These are phyloP conservation scores for Tetragnatha montana DNA, from an alignment of 2,888 invertebrate species.

Conservation along the genomic window DNA sequence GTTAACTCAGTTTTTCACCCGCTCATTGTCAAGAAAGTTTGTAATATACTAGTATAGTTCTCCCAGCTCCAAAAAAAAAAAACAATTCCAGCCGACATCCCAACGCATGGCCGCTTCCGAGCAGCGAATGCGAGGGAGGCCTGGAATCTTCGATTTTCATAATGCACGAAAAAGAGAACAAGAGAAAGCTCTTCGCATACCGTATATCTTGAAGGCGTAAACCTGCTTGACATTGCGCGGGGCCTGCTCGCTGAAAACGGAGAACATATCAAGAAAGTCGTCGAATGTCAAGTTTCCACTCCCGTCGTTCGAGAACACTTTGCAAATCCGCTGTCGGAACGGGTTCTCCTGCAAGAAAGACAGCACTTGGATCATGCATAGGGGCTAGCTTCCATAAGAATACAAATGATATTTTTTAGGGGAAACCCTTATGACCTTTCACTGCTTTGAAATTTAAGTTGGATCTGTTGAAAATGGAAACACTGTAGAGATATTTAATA, in stretches of 20 bases:
- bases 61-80: not conserved
- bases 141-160: not conserved
- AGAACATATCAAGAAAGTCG: conserved; percentile 96
- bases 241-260: conserved; percentile 97
- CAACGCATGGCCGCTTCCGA: not conserved
- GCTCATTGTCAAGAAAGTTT: no score
- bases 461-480: no score
- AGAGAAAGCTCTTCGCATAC: conserved; percentile 77
- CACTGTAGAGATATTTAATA: no score
- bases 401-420: not conserved
- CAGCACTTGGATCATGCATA: conserved; percentile 14
- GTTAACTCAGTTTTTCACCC: no score
- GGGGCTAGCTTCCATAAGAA: not conserved
- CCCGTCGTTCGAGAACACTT: conserved; percentile 95
- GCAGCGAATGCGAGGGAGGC: not conserved
- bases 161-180: not conserved
- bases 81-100: not conserved
- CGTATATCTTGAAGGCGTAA: conserved; percentile 98
- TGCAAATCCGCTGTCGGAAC: conserved; percentile 94
- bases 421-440: no score
- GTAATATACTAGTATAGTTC: no score
- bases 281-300: conserved; percentile 86
- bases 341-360: conserved; percentile 85
- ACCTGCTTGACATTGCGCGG: conserved; percentile 97
- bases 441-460: no score